phyloP scores from a whole-genome alignment of 2,888 invertebrate species.

The Mantis religiosa region DNA sequence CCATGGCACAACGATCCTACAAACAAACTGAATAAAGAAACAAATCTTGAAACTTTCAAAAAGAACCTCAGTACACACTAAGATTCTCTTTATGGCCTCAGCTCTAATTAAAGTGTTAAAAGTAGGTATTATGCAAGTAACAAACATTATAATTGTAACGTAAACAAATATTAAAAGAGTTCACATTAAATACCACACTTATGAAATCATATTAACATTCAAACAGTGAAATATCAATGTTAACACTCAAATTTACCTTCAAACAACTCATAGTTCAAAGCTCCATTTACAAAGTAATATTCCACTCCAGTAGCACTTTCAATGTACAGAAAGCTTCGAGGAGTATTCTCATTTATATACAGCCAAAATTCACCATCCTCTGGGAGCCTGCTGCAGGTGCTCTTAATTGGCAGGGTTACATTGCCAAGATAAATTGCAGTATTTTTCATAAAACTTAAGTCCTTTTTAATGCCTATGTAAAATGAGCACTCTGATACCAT shows the following conservation, averaged over 20 bases:
- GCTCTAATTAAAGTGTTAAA: background rate
- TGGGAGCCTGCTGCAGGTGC: background rate
- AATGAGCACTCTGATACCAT: background rate
- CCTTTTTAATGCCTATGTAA: background rate
- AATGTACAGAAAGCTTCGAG: conserved; percentile 10
- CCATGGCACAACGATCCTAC: too few relatives aligned
- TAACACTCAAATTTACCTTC: conserved; percentile 1
- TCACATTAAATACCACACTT: too few relatives aligned
- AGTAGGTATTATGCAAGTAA: background rate
- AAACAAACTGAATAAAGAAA: too few relatives aligned
- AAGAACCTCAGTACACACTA: too few relatives aligned
- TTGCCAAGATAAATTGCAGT: background rate
- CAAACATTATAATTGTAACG: background rate
- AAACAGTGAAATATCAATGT: background rate
- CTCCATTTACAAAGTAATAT: conserved; percentile 1
- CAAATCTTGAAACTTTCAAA: too few relatives aligned
- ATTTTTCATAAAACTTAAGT: background rate
- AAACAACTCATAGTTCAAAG: conserved; percentile 3
- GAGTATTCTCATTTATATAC: conserved; percentile 2
- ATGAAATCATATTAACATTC: too few relatives aligned
- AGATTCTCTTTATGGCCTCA: too few relatives aligned
- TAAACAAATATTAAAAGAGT: background rate
- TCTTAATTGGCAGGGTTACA: background rate
- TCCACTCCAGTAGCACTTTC: background rate
- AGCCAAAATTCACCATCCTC: conserved; percentile 16